Evolutionary conservation across 1,140 invertebrate genomes (phyloP).

Genomic region (Gonatopus flavifemur): DNA sequence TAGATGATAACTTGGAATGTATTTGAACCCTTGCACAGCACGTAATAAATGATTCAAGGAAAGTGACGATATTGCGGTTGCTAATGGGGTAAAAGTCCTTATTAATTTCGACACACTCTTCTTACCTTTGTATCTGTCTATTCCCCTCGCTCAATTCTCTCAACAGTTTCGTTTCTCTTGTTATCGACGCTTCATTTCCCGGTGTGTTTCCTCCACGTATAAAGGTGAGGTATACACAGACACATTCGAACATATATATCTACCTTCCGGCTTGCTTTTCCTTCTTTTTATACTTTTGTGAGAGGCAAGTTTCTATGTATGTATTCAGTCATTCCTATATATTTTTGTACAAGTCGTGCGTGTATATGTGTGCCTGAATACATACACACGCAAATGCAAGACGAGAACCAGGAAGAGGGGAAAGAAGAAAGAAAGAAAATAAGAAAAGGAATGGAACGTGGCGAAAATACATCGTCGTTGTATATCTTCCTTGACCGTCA

Average conservation of each 20-base stretch:
- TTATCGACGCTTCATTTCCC: constrained; percentile 29
- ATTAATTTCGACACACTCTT: constrained; percentile 32
- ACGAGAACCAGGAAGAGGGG: neutral
- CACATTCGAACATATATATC: no score
- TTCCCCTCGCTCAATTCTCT: constrained; percentile 10
- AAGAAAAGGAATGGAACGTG: constrained; percentile 7
- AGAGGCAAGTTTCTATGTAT: no score
- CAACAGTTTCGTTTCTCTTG: constrained; percentile 20
- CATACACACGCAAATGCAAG: neutral
- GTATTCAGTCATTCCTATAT: no score
- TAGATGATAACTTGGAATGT: no score
- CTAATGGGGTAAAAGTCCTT: constrained; percentile 21
- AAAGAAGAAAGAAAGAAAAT: neutral
- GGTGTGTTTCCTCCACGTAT: constrained; percentile 15
- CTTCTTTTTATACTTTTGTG: constrained; percentile 7
- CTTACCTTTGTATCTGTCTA: neutral
- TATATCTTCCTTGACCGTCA: constrained; percentile 49
- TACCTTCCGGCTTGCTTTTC: constrained; percentile 7
- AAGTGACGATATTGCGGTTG: constrained; percentile 17
- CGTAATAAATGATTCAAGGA: constrained; percentile 10
- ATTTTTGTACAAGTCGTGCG: neutral
- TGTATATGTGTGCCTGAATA: neutral
- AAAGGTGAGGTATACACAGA: no score
- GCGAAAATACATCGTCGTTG: constrained; percentile 45
- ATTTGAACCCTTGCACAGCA: no score